A percentile compares a stretch with the other conserved stretches of the same genome.
These are phyloP conservation scores for Emydoidea blandingii DNA, from an alignment of 2,797 vertebrate genomes.

Conservation along the genomic window DNA sequence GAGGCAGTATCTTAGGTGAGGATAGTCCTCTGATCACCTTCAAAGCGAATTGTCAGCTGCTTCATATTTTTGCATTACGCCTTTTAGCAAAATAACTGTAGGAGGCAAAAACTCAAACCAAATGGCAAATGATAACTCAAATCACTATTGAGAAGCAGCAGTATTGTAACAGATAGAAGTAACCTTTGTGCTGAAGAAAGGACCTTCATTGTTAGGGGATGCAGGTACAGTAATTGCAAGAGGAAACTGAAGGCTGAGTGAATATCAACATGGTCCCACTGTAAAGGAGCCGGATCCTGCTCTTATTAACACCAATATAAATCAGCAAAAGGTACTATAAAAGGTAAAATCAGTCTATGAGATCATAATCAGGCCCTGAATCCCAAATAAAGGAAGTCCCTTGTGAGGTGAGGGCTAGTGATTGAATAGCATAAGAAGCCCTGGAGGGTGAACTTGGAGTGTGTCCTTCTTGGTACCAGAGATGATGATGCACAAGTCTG, in stretches of 20 bases:
- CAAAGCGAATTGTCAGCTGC: background rate
- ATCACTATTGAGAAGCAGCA: background rate
- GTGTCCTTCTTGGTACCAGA: background rate
- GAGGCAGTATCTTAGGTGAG: background rate
- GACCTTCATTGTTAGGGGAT: background rate
- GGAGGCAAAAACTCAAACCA: background rate
- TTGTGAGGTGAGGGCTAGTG: accelerated
- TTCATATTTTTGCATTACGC: background rate
- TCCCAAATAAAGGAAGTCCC: background rate
- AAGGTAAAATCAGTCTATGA: background rate
- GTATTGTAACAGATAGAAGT: background rate
- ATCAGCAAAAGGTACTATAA: background rate
- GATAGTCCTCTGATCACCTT: background rate
- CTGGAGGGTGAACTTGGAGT: background rate
- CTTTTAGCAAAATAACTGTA: background rate
- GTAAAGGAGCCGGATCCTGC: conserved; percentile 9
- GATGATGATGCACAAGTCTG: background rate
- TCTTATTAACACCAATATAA: background rate
- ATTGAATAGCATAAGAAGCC: background rate
- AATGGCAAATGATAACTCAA: background rate
- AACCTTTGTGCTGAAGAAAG: background rate
- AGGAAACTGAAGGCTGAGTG: background rate
- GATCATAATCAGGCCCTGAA: background rate
- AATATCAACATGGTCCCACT: background rate
- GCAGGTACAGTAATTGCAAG: conserved; percentile 60